Percentiles rank a stretch among this genome's conserved stretches.
phyloP scores from a whole-genome alignment of 2,888 invertebrate genomes.

The Eurytoma californica region DNA sequence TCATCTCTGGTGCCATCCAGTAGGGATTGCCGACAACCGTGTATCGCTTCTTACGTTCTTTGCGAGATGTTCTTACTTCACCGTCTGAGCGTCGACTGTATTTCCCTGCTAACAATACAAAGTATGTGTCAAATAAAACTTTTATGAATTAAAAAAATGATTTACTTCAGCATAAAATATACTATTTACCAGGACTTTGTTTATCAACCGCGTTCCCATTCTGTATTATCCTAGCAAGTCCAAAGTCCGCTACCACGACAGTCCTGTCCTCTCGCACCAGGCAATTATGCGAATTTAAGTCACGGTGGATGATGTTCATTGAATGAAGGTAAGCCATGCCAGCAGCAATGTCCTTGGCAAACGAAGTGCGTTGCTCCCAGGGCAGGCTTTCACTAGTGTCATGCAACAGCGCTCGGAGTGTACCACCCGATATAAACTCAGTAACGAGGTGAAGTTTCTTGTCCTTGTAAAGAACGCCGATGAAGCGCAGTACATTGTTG shows the following conservation, averaged over 20 bases:
- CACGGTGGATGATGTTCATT: slow-evolving; percentile 95
- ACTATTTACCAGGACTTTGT: slow-evolving; percentile 55
- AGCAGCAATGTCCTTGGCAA: slow-evolving; percentile 93
- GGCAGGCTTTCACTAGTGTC: slow-evolving; percentile 82
- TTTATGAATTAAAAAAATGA: not conserved
- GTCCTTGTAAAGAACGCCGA: slow-evolving; percentile 95
- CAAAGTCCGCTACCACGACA: slow-evolving; percentile 97
- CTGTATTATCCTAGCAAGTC: slow-evolving; percentile 89
- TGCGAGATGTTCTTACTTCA: slow-evolving; percentile 78
- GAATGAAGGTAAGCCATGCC: slow-evolving; percentile 97
- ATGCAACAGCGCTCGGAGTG: slow-evolving; percentile 89
- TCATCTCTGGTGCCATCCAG: slow-evolving; percentile 99
- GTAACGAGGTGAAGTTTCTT: slow-evolving; percentile 93
- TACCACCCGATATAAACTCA: slow-evolving; percentile 94
- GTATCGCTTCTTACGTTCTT: slow-evolving; percentile 89
- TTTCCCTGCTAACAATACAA: slow-evolving; percentile 59
- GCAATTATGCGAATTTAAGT: slow-evolving; percentile 97
- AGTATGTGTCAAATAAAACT: not conserved
- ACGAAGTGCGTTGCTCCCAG: slow-evolving; percentile 88
- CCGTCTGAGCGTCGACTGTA: slow-evolving; percentile 71
- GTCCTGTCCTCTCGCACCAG: slow-evolving; percentile 92
- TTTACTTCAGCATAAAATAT: not conserved
- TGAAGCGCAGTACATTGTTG: slow-evolving; percentile 92
- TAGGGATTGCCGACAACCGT: slow-evolving; percentile 98
- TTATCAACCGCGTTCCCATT: slow-evolving; percentile 73